phyloP scores from a whole-genome alignment of 2,888 invertebrate genomes.

The Tuberolachnus salignus region DNA sequence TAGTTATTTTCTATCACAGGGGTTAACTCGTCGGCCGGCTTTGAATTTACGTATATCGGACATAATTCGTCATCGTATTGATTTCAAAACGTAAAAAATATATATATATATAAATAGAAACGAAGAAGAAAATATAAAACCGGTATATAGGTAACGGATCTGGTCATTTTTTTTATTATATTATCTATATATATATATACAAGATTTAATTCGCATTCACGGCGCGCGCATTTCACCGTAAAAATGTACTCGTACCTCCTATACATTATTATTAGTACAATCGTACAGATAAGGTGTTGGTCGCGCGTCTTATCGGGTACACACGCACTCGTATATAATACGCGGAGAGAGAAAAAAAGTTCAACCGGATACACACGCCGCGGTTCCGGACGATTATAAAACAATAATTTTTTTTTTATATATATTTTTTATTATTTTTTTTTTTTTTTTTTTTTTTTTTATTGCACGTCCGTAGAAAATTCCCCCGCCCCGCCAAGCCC shows the following conservation, averaged over 20 bases:
- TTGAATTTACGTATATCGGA: too few species aligned
- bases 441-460: too few species aligned
- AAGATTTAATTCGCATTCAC: neutral
- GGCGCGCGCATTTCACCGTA: neutral
- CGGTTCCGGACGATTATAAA: slow-evolving; percentile 22
- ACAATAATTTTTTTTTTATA: too few species aligned
- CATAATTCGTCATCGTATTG: too few species aligned
- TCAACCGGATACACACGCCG: slow-evolving; percentile 35
- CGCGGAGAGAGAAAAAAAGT: neutral
- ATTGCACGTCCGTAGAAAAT: slow-evolving; percentile 11
- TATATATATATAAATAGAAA: too few species aligned
- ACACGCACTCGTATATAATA: too few species aligned
- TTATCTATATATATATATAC: neutral
- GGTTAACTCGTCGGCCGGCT: too few species aligned
- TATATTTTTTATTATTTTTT: too few species aligned
- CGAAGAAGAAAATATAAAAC: neutral
- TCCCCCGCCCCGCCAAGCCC: neutral
- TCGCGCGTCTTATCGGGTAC: neutral
- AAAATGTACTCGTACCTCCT: neutral
- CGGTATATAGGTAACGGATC: neutral
- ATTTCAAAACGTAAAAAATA: too few species aligned
- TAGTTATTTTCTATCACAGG: too few species aligned
- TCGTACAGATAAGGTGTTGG: neutral
- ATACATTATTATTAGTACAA: neutral
- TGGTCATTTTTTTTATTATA: neutral